Evolutionary conservation across 2,113 vertebrate genomes (phyloP), one percentile per base, ranked within the genome.

Genomic region (Gulo gulo): DNA sequence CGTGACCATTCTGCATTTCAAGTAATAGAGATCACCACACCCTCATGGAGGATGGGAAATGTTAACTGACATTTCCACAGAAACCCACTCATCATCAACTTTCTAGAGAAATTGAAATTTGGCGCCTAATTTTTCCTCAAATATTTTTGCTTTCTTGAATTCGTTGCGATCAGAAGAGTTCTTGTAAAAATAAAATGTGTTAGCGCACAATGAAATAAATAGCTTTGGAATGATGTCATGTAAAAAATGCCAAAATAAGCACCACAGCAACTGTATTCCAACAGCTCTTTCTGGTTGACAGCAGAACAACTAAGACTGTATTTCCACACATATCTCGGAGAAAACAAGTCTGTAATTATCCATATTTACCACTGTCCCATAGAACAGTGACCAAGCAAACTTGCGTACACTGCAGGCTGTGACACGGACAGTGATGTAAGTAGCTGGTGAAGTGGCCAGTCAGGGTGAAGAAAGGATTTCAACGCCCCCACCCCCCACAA

Each of bases 361-460:
- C 8, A 4, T 88, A 31, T 39, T 85, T 92, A 61, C 23, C 39
- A 34, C 47, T 12, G 2, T 13, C 15, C 6, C 24, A 74, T 10
- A 0, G 0, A 55, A 34, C 2, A 20, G 11, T 29, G 1, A 57
- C 29, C 18, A 74, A 24, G 18, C 8, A 76, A 50, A 42, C 21
- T 1, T 31, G 3, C 7, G 9, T 6, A 24, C 50, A 24, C 42
- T 36, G 1, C 16, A 52, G 29, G 2, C 7, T 74, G 4, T 1
- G 11, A 11, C n/a, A 20, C 16, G 6, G 36, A 50, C 20, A 47
- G 55, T n/a, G 31, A 21, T 31, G 13, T 36, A 31, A 45, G 9
- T 16, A 47, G 15, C 4, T 74, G 13, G 4, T 47, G 31, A 80
- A 57, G 34, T 23, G 34, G 3, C 23, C 11, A 57, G 7, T 15